Evolutionary conservation across 2,797 vertebrate species (phyloP).

Genomic region (Scolopax bukidnonensis): DNA sequence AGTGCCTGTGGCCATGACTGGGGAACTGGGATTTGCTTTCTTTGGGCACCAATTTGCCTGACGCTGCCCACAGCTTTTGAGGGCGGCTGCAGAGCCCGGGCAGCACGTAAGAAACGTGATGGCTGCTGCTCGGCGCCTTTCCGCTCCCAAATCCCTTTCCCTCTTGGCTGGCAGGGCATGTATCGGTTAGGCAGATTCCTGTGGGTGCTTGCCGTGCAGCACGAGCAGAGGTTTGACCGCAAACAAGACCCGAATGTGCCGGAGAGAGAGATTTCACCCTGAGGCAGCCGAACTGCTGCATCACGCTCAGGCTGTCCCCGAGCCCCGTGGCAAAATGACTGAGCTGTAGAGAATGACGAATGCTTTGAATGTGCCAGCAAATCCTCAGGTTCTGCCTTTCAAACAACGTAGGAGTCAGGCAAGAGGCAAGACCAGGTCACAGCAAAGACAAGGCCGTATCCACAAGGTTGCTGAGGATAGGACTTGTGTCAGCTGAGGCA

Average conservation of each 20-base stretch:
- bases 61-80: not conserved
- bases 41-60: not conserved
- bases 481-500: not conserved
- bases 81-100: not conserved
- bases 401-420: not conserved
- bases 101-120: not conserved
- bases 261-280: conserved; percentile 43
- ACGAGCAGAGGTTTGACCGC: conserved; percentile 7
- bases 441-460: not conserved
- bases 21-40: not conserved
- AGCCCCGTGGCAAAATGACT: not conserved
- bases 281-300: conserved; percentile 18
- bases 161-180: not conserved
- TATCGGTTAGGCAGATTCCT: not conserved
- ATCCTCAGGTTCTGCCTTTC: not conserved
- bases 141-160: not conserved
- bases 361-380: not conserved
- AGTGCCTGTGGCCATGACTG: fast-evolving
- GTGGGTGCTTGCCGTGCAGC: not conserved
- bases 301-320: not conserved
- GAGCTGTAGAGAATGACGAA: not conserved
- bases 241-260: conserved; percentile 11
- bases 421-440: not conserved
- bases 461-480: not conserved
- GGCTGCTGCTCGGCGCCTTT: not conserved